Percentiles rank a stretch among this genome's conserved stretches.
Conservation (phyloP, 2,113 vertebrate species). For the Gulo gulo region DNA sequence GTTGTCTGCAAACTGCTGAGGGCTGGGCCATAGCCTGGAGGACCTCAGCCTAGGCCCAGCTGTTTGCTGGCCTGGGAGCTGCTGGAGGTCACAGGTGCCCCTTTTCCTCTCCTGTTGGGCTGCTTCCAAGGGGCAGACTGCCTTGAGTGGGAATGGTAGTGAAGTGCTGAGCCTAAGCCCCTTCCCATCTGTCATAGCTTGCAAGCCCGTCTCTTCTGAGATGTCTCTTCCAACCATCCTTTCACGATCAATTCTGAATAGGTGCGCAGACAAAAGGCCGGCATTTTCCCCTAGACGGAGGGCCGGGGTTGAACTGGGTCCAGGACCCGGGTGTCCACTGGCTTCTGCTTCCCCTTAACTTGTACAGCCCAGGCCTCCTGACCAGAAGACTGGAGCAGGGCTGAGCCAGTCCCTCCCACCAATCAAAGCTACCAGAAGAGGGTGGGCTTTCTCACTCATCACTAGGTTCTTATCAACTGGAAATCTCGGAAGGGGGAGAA, state of each 20-base stretch:
- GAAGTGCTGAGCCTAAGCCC: not conserved
- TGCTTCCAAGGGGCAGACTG: not conserved
- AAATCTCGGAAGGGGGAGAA: not conserved
- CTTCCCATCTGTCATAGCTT: not conserved
- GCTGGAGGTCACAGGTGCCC: not conserved
- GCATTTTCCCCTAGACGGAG: not conserved
- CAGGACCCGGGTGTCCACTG: not conserved
- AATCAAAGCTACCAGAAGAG: not conserved
- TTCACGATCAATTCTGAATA: conserved; percentile 18
- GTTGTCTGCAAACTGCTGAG: not conserved
- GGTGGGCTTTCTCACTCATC: not conserved
- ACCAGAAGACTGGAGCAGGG: not conserved
- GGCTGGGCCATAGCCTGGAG: not conserved
- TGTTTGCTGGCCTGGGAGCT: not conserved
- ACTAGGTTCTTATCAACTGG: not conserved
- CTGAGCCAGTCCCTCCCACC: not conserved
- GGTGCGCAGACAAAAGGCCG: not conserved
- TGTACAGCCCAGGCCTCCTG: not conserved
- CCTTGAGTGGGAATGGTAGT: not conserved
- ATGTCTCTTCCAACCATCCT: not conserved
- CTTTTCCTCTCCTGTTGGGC: not conserved
- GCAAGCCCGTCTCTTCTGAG: not conserved
- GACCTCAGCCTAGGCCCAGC: not conserved
- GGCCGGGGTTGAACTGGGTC: not conserved
- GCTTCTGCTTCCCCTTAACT: not conserved